Percentiles rank a stretch among this genome's conserved stretches.
Conservation (phyloP, 2,797 vertebrate genomes). For the Neoniphon sammara region DNA sequence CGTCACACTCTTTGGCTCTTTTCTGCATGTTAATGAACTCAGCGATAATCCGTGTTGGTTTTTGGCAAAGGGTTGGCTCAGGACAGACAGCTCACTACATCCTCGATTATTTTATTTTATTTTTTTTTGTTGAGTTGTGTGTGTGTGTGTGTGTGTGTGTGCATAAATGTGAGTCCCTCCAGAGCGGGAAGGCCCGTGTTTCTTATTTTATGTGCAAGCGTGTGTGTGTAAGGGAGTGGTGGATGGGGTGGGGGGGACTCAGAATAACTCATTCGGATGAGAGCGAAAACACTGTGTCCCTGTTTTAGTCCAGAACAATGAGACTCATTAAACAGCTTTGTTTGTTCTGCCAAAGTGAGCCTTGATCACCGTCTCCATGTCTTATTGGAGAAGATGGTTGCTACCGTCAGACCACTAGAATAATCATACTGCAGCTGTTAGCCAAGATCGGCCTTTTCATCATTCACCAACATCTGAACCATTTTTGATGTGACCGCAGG, state of each 20-base stretch:
- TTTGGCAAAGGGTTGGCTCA: conserved; percentile 45
- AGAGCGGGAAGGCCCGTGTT: conserved; percentile 16
- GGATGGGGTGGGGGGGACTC: conserved; percentile 24
- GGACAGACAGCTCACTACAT: conserved; percentile 45
- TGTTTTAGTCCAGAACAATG: conserved; percentile 44
- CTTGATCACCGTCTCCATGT: conserved; percentile 58
- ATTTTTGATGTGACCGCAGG: conserved; percentile 41
- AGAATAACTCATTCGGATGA: conserved; percentile 36
- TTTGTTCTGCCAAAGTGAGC: conserved; percentile 49
- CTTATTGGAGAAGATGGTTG: conserved; percentile 65
- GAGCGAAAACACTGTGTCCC: conserved; percentile 28
- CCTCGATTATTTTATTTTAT: conserved; percentile 6
- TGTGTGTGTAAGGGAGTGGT: conserved; percentile 4
- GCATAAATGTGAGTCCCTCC: background rate
- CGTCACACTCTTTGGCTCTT: conserved; percentile 48
- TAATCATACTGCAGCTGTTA: conserved; percentile 55
- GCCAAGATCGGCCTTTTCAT: conserved; percentile 45
- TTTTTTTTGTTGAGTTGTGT: conserved; percentile 6
- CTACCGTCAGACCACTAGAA: conserved; percentile 43
- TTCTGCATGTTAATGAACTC: conserved; percentile 68
- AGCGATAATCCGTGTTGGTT: conserved; percentile 45
- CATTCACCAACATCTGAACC: conserved; percentile 35
- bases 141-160: conserved; percentile 12
- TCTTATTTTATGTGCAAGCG: background rate
- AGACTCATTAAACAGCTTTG: conserved; percentile 48